phyloP scores from a whole-genome alignment of 1,140 invertebrate genomes.

The Brachystomella parvula region DNA sequence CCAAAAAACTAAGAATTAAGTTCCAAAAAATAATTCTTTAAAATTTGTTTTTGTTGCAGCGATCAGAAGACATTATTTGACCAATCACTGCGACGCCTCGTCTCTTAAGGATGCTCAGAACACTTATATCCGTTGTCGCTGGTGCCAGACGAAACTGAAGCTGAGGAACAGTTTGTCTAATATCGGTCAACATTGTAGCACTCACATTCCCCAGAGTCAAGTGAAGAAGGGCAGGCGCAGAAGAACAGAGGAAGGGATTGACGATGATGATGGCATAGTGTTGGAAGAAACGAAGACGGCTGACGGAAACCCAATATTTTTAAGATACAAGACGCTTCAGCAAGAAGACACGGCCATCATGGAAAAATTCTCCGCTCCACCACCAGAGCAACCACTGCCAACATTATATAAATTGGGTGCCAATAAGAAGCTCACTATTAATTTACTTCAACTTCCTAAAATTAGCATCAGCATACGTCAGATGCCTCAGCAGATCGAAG shows the following conservation, averaged over 20 bases:
- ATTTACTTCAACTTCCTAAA: no score
- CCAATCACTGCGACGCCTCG: neutral
- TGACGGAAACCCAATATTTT: neutral
- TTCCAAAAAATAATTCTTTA: neutral
- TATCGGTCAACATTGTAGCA: neutral
- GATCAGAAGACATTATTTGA: neutral
- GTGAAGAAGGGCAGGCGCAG: neutral
- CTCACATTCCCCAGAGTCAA: neutral
- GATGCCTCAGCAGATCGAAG: neutral
- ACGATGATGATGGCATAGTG: neutral
- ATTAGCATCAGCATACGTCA: neutral
- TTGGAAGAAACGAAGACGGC: neutral
- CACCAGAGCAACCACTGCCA: no score
- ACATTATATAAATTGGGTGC: no score
- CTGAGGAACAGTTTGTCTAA: neutral
- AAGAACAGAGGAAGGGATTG: neutral
- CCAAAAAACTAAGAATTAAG: neutral
- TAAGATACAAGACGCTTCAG: neutral
- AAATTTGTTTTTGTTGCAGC: neutral
- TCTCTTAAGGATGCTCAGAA: neutral
- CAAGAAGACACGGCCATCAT: no score
- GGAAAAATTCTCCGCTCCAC: no score
- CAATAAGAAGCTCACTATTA: no score
- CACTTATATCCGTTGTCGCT: conserved; percentile 1
- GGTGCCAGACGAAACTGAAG: neutral